Conservation (phyloP, 2,888 invertebrate genomes). For the Hanleya hanleyi region DNA sequence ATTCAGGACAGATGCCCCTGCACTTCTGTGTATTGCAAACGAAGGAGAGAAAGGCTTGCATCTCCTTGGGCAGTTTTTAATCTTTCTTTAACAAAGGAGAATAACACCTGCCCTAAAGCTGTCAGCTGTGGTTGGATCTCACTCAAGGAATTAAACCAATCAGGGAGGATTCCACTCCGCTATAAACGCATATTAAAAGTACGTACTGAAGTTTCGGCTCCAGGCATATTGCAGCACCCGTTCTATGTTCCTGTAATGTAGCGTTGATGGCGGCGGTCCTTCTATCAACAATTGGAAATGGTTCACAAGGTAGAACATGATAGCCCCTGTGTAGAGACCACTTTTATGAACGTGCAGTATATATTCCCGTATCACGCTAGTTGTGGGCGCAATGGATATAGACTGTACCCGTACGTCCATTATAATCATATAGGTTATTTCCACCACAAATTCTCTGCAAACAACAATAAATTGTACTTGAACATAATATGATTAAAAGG, state of each 20-base stretch:
- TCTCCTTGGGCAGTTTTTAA: too few relatives aligned
- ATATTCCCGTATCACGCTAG: not conserved
- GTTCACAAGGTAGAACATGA: not conserved
- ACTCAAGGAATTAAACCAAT: too few relatives aligned
- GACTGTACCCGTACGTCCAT: not conserved
- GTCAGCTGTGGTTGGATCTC: too few relatives aligned
- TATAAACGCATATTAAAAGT: too few relatives aligned
- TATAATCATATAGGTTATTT: not conserved
- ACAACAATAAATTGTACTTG: too few relatives aligned
- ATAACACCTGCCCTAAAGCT: too few relatives aligned
- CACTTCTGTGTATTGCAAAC: too few relatives aligned
- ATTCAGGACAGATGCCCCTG: too few relatives aligned
- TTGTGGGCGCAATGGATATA: not conserved
- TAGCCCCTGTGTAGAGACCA: not conserved
- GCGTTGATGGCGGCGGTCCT: not conserved
- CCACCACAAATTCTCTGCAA: not conserved
- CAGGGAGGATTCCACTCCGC: too few relatives aligned
- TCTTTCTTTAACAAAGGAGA: too few relatives aligned
- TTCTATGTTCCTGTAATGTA: not conserved
- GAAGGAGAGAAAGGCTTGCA: too few relatives aligned
- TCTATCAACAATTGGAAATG: not conserved
- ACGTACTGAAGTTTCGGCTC: not conserved
- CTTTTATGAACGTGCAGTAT: not conserved
- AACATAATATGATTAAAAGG: too few relatives aligned
- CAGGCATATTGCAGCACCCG: not conserved